Base-by-base conservation (phyloP, 2,888 invertebrate species). In the Coenonympha glycerion region DNA sequence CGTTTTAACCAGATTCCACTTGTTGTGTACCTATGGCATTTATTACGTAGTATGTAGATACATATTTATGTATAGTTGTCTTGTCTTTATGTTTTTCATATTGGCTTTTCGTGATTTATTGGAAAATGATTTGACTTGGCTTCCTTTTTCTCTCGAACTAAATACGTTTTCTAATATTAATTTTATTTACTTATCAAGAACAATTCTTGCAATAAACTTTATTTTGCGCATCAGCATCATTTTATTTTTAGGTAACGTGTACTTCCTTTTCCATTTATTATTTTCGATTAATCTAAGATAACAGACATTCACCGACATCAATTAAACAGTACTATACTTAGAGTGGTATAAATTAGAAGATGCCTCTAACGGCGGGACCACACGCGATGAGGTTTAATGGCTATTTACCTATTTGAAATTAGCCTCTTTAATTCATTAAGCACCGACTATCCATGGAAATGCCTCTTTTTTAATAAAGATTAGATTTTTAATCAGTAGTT, bases 341-440 rank as follows among this genome's bases (percentile, higher is more conserved):
- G 61, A 58, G 57, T 53, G 68, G 69, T 68, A 74, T 79, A 79
- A 77, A 76, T 82, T 74, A 76, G 68, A 65, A 50, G 56, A 55
- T 45, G 33, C 54, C 55, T 78, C 80, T 82, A 81, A 83, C 79
- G 76, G 75, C 70, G 58, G 63, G 83, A 81, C 85, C 85, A 85
- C 85, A 84, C 84, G 77, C 81, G 69, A 66, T 59, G 59, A 42
- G 1, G 13, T 30, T 55, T 33, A 36, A 53, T 49, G 18, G 45
- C 45, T 50, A 50, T 50, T 49, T 49, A 48, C 52, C 51, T 52
- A 57, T 52, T 55, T 52, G 48, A 53, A 56, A 56, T 58, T 57
- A 59, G 56, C 40, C 53, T 57, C 53, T 55, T 58, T 58, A 59
- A 59, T 57, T 57, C 55, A 55, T 57, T 59, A 54, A 39, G 24